Evolutionary conservation across 2,113 vertebrate species (phyloP), one percentile per base, ranked within the genome.

Genomic region (Regulus satrapa): DNA sequence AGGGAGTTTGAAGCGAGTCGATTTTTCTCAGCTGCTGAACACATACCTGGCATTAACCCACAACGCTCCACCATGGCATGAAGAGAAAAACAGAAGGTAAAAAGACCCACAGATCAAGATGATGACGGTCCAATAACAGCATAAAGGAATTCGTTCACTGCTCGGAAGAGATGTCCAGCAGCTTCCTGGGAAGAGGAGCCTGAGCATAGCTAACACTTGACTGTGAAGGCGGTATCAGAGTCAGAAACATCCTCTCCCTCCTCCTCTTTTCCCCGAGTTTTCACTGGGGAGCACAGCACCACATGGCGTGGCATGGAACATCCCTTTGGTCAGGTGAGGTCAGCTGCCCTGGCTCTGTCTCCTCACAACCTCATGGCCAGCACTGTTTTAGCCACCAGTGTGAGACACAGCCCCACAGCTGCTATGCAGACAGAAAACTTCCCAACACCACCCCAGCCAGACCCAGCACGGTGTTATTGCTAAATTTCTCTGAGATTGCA

Each of bases 281-380:
- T 45, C 49, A 49, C 11, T 40, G 4, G 18, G n/a, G 12, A 85
- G 38, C 52, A 49, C 25, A 14, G 19, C 18, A 28, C 38, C 67
- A 41, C 1, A 43, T 1, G 2, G 34, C 17, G 61, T 0, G 2
- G 51, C 32, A 36, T 0, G 2, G 51, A 28, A 36, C 4, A 4
- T 5, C 12, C 3, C 40, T 36, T 7, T 4, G 24, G 26, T 41
- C n/a, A 73, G 29, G 0, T 34, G 68, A 46, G 18, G 23, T 36
- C 64, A 67, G n/a, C 0, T 62, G 14, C 36, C 54, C 48, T 6
- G 3, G 28, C 21, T 31, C 16, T 7, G 14, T 12, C 18, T 12
- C 31, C 38, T 45, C 34, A 55, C 32, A 48, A 3, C 15, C 10
- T 31, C 5, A 2, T 23, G 5, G 4, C 14, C 77, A 49, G 40